Base-by-base conservation (phyloP, 1,140 invertebrate genomes). In the Ceratina australensis region DNA sequence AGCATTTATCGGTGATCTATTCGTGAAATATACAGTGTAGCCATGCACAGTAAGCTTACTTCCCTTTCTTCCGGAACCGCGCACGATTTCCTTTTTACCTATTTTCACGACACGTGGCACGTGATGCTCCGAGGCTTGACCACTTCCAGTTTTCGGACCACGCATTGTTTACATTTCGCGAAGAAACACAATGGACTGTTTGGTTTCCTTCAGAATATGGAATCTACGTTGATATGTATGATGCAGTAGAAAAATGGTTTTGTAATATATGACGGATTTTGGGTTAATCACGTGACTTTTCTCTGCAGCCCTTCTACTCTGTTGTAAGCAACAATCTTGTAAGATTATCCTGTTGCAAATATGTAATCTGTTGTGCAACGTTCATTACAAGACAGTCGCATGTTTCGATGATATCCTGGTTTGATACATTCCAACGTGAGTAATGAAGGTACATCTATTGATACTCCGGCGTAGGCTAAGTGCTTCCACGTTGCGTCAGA, bases 401-500 rank as follows among this genome's bases (percentile, higher is more conserved):
- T 22, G 33, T 72, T 33, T 60, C 64, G 67, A 83, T 85, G 79
- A 78, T 86, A 86, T 86, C 83, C 83, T 85, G 85, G 83, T 85
- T 86, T 85, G 85, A 83, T 87, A 79, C 85, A 16, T 15, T 56
- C 33, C 28, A 50, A 56, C n/a, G 22, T 69, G 78, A 77, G 71
- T 81, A 86, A 87, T 86, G 83, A 87, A 69, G 77, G 61, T 78
- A 72, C 71, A 78, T 82, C 86, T 69, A 69, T 56, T 49, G 18
- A 3, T 52, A 18, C 33, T 47, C 47, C 5, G 47, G 8, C 47
- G 10, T 66, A 50, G 33, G 33, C 10, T 42, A 42, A 42, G 33
- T 42, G 33, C 64, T 66, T 66, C 50, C 64, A 66, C 20, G 64
- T 66, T 66, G 64, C 64, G 50, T 66, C 64, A 47, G 47, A 50